Evolutionary conservation across 2,888 invertebrate genomes (phyloP).

Genomic region (Euphydryas editha): DNA sequence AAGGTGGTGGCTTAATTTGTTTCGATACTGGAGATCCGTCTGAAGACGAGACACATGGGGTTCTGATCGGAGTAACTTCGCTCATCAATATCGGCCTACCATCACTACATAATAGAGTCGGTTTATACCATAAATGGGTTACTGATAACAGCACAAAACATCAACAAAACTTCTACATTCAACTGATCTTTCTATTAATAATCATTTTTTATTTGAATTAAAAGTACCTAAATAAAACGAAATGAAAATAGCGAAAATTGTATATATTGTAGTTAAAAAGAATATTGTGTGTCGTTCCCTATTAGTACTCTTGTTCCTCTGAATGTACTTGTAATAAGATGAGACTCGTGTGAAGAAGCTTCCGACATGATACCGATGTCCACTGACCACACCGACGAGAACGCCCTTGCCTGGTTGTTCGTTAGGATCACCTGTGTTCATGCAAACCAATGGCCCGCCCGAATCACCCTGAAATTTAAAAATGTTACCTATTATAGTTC

Average conservation of each 20-base stretch:
- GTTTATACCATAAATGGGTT: slow-evolving; percentile 57
- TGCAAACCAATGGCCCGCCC: slow-evolving; percentile 66
- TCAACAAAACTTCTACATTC: not conserved
- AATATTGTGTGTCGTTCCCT: slow-evolving; percentile 17
- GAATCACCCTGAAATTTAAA: slow-evolving; percentile 62
- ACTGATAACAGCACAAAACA: slow-evolving; percentile 21
- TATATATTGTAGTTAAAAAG: slow-evolving; percentile 38
- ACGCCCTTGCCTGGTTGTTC: slow-evolving; percentile 52
- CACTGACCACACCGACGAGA: slow-evolving; percentile 56
- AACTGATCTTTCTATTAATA: slow-evolving; percentile 3
- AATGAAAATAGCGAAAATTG: slow-evolving; percentile 52
- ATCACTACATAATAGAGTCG: slow-evolving; percentile 55
- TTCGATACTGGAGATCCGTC: slow-evolving; percentile 60
- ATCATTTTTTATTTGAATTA: slow-evolving; percentile 1
- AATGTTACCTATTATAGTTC: no score
- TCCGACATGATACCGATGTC: slow-evolving; percentile 34
- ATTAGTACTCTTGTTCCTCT: slow-evolving; percentile 34
- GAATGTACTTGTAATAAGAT: slow-evolving; percentile 44
- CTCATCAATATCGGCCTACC: slow-evolving; percentile 56
- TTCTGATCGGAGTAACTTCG: slow-evolving; percentile 61
- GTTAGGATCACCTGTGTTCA: slow-evolving; percentile 50
- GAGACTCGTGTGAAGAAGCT: slow-evolving; percentile 54
- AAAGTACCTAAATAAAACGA: slow-evolving; percentile 51
- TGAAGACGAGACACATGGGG: slow-evolving; percentile 52
- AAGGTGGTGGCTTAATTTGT: slow-evolving; percentile 64